Base-by-base conservation (phyloP, 2,888 invertebrate genomes). In the Sabellastarte sp. region DNA sequence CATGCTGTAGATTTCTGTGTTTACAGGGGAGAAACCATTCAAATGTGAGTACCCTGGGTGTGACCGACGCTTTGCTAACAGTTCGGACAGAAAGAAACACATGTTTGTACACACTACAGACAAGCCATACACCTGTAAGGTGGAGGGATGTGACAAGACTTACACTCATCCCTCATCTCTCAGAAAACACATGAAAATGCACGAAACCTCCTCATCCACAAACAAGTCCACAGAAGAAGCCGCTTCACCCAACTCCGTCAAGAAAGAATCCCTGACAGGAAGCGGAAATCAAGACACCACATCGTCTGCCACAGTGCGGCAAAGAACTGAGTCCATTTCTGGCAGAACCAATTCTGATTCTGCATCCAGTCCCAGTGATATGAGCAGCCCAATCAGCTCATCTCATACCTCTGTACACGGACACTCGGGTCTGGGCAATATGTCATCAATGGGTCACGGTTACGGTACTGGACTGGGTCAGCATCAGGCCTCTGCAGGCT, bases 61-160 rank as follows among this genome's bases (percentile, higher is more conserved):
- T 87, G 96, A 97, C 85, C 89, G 98, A 70, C 88, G 95, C 66
- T 99, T 99, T 85, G 98, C 98, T 69, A 99, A 99, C 88, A 95
- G 95, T 73, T 96, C 96, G 67, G 98, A 99, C 86, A 89, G 98
- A 74, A 99, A 99, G 88, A 99, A 99, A 85, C 98, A 99, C 86
- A 95, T 95, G 67, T 98, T 99, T 87, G 98, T 99, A 60, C 98
- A 98, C 88, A 97, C 97, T 59, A 93, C 93, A 51, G 96, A 98
- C 87, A 98, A 98, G 86, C 97, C 97, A 31, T 97, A 97, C 89
- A 95, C 94, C 87, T 97, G 97, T 86, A 91, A 95, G 77, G 90
- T 95, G 70, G 89, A 91, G 74, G 96, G 96, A 81, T 98, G 98
- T 87, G 97, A 97, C 88, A 98, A 98, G 88, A 94, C 94, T 70